Evolutionary conservation across 2,888 invertebrate genomes (phyloP).

Genomic region (Malthinus flaveolus): DNA sequence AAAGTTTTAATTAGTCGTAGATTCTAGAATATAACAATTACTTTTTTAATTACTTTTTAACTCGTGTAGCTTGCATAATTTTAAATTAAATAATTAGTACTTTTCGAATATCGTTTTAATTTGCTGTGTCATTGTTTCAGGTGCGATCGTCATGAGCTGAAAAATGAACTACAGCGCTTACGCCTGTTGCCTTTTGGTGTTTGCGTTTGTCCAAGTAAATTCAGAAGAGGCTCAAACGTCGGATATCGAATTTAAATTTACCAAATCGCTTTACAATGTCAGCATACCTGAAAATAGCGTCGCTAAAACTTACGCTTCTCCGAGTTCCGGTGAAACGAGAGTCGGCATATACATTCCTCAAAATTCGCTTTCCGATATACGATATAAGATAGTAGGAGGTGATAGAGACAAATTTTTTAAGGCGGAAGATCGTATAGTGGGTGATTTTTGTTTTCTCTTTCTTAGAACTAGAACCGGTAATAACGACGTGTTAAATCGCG

Average conservation of each 20-base stretch:
- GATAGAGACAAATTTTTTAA: slow-evolving; percentile 91
- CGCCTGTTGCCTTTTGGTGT: slow-evolving; percentile 50
- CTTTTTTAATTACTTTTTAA: not conserved
- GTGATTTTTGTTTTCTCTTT: slow-evolving; percentile 92
- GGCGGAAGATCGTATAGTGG: slow-evolving; percentile 85
- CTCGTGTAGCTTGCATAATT: not conserved
- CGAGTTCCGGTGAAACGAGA: slow-evolving; percentile 70
- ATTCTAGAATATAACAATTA: not conserved
- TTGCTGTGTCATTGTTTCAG: slow-evolving; percentile 42
- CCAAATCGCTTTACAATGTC: slow-evolving; percentile 78
- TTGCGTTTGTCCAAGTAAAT: slow-evolving; percentile 42
- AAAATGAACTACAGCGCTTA: slow-evolving; percentile 48
- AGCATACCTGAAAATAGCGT: slow-evolving; percentile 91
- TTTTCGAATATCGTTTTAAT: not conserved
- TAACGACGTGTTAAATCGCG: slow-evolving; percentile 89
- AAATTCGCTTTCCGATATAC: slow-evolving; percentile 61
- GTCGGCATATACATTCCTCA: slow-evolving; percentile 73
- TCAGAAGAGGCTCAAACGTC: slow-evolving; percentile 39
- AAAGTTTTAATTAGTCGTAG: not conserved
- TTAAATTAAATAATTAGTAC: not conserved
- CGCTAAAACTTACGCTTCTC: slow-evolving; percentile 82
- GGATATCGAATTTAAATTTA: slow-evolving; percentile 68
- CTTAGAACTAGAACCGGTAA: slow-evolving; percentile 87
- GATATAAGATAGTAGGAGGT: slow-evolving; percentile 85
- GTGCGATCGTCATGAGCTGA: slow-evolving; percentile 49